These are phyloP conservation scores for Capromys pilorides DNA, from an alignment of 2,797 vertebrate species.

Conservation along the genomic window DNA sequence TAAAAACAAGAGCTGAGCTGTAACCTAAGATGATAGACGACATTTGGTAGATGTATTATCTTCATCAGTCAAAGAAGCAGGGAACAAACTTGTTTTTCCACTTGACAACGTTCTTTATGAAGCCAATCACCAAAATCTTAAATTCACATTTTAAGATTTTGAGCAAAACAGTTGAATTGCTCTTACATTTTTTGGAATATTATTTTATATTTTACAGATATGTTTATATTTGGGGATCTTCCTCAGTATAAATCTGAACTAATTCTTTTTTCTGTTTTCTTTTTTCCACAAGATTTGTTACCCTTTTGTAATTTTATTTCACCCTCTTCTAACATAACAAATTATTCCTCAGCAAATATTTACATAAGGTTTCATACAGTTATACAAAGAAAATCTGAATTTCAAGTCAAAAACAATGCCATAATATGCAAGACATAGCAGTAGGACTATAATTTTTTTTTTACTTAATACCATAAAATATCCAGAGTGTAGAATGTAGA, in stretches of 20 bases:
- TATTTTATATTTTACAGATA: neutral
- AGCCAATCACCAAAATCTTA: neutral
- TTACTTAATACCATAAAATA: constrained; percentile 61
- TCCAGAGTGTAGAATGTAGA: constrained; percentile 56
- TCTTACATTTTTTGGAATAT: neutral
- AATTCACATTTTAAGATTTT: neutral
- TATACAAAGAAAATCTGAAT: neutral
- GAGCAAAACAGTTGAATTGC: neutral
- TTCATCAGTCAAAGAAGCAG: neutral
- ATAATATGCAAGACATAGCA: neutral
- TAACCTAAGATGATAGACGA: neutral
- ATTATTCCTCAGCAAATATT: constrained; percentile 65
- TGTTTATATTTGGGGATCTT: constrained; percentile 48
- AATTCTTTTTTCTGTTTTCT: constrained; percentile 37
- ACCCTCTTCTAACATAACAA: constrained; percentile 33
- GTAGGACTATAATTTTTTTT: constrained; percentile 34
- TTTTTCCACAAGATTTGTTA: neutral
- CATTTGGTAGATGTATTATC: neutral
- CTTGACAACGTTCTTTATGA: neutral
- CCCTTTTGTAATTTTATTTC: neutral
- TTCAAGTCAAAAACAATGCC: constrained; percentile 49
- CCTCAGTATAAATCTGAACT: constrained; percentile 1
- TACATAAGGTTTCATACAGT: constrained; percentile 61
- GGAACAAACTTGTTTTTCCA: neutral
- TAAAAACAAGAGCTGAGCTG: neutral